Evolutionary conservation across 1,140 invertebrate genomes (phyloP).

Genomic region (Calephelis nemesis): DNA sequence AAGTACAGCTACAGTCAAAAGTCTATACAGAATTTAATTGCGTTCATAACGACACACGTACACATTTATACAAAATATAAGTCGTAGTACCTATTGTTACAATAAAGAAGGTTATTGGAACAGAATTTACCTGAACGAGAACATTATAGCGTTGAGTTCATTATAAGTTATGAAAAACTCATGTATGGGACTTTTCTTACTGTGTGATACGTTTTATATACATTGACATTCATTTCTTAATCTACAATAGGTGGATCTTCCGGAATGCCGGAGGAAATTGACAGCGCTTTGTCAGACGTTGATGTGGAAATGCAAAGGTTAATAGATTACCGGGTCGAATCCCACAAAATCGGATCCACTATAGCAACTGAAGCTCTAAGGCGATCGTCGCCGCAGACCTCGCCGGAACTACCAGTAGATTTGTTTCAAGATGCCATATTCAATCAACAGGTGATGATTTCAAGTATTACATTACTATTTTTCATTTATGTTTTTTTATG

Average conservation of each 20-base stretch:
- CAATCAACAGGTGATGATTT: slow-evolving; percentile 43
- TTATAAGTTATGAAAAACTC: no score
- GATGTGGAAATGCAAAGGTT: slow-evolving; percentile 83
- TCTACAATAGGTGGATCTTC: slow-evolving; percentile 17
- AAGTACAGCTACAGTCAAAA: no score
- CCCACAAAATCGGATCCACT: slow-evolving; percentile 88
- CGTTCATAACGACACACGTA: no score
- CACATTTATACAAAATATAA: no score
- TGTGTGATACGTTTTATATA: neutral
- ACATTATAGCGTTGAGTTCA: no score
- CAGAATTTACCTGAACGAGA: no score
- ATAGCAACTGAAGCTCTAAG: slow-evolving; percentile 86
- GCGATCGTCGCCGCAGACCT: slow-evolving; percentile 73
- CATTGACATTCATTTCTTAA: no score
- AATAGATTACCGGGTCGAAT: slow-evolving; percentile 87
- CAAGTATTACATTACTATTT: neutral
- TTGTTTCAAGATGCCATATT: slow-evolving; percentile 55
- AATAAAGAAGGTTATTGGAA: no score
- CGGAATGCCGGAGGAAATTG: slow-evolving; percentile 14
- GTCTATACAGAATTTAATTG: no score
- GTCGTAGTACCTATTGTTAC: no score
- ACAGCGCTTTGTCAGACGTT: slow-evolving; percentile 49
- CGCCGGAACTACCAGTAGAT: slow-evolving; percentile 53
- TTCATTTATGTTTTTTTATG: no score
- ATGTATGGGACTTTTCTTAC: no score